Evolutionary conservation across 2,888 invertebrate species (phyloP).

Genomic region (Ethmia dodecea): DNA sequence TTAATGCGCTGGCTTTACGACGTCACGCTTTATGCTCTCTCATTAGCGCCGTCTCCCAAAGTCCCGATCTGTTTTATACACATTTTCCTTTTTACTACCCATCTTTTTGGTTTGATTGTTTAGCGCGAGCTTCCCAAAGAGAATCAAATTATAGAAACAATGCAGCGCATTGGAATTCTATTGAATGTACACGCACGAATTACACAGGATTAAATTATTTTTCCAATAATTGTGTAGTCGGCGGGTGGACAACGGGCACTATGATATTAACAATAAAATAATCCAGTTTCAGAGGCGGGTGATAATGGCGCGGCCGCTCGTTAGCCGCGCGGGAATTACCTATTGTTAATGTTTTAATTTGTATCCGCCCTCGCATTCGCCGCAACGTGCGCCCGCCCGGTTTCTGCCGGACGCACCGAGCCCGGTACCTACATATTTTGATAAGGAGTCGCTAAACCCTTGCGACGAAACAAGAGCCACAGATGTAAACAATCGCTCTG

Average conservation of each 20-base stretch:
- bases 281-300: constrained; percentile 60
- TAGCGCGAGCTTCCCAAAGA: no score
- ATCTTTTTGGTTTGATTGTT: constrained; percentile 35
- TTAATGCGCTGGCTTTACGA: constrained; percentile 73
- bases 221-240: constrained; percentile 41
- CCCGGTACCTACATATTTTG: neutral
- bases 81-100: constrained; percentile 31
- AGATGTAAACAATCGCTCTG: no score
- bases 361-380: constrained; percentile 52
- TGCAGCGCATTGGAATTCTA: constrained; percentile 3
- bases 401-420: neutral
- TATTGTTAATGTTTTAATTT: constrained; percentile 74
- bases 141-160: neutral
- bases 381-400: constrained; percentile 25
- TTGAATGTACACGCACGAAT: constrained; percentile 1
- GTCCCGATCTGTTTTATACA: constrained; percentile 55
- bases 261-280: constrained; percentile 58
- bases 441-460: no score
- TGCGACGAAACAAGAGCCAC: neutral
- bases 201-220: constrained; percentile 29
- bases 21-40: constrained; percentile 72
- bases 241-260: constrained; percentile 39
- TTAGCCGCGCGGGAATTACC: constrained; percentile 64
- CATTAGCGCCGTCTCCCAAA: constrained; percentile 66
- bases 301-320: constrained; percentile 64